A percentile compares a stretch with the other conserved stretches of the same genome.
Evolutionary conservation across 2,888 invertebrate genomes (phyloP).

Genomic region (Drosophila picticornis): DNA sequence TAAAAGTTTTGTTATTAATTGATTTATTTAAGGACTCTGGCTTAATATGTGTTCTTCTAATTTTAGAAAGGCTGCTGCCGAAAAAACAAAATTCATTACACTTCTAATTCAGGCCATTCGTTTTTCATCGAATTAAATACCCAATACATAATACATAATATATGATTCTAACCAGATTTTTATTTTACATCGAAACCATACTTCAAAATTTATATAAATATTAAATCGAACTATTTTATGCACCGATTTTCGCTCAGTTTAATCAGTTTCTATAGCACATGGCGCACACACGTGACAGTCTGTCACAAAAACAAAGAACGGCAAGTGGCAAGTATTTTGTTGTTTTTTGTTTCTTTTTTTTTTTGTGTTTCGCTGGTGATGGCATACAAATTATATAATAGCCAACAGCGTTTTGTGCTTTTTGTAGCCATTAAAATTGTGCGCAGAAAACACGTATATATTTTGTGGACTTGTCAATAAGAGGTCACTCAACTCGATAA

Average conservation of each 20-base stretch:
- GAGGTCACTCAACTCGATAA: constrained; percentile 43
- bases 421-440: constrained; percentile 35
- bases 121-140: neutral
- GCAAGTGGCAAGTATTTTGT: constrained; percentile 14
- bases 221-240: neutral
- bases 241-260: constrained; percentile 16
- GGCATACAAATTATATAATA: constrained; percentile 61
- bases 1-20: neutral
- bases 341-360: constrained; percentile 1
- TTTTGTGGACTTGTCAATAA: neutral
- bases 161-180: neutral
- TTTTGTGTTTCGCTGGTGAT: constrained; percentile 2
- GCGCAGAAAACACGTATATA: neutral
- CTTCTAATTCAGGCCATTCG: neutral
- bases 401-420: constrained; percentile 39
- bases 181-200: no score
- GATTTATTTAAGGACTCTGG: neutral
- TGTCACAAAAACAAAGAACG: constrained; percentile 39
- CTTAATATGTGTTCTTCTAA: neutral
- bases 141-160: neutral
- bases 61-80: neutral
- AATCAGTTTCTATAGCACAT: neutral
- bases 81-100: no score
- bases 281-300: constrained; percentile 44
- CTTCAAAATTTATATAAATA: neutral